These are phyloP conservation scores for Kradibia gibbosae DNA, from an alignment of 1,140 invertebrate genomes.

Conservation along the genomic window DNA sequence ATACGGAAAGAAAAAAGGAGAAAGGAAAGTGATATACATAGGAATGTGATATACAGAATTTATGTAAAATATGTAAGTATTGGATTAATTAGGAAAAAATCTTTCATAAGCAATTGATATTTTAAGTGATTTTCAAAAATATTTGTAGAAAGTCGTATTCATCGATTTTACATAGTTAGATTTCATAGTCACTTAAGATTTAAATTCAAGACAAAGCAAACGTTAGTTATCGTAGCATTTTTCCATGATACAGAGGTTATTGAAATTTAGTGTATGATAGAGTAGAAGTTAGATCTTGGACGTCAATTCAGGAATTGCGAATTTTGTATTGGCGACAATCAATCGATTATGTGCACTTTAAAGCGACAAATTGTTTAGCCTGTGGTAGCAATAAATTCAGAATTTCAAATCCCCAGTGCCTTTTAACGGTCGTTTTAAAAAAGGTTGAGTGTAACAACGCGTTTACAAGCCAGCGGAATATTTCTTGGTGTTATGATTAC, in stretches of 20 bases:
- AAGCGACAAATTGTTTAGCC: constrained; percentile 18
- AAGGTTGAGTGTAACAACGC: background rate
- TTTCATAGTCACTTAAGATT: background rate
- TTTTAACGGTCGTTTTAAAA: background rate
- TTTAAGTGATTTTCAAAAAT: background rate
- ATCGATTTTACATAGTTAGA: background rate
- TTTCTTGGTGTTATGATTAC: background rate
- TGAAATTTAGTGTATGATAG: no score
- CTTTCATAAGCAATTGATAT: no score
- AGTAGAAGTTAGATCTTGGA: no score
- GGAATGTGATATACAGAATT: no score
- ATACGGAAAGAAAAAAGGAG: no score
- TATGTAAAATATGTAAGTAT: no score
- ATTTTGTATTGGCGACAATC: background rate
- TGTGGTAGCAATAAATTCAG: background rate
- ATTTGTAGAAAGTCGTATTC: background rate
- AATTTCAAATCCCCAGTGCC: background rate
- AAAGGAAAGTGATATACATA: no score
- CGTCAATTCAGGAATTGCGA: background rate
- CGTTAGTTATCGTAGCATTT: no score
- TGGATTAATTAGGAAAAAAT: no score
- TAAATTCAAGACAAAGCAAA: no score
- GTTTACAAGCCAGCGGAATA: background rate
- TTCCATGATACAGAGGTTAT: no score
- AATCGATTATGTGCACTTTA: constrained; percentile 31